Evolutionary conservation across 2,113 vertebrate genomes (phyloP).

Genomic region (Hoplias malabaricus): DNA sequence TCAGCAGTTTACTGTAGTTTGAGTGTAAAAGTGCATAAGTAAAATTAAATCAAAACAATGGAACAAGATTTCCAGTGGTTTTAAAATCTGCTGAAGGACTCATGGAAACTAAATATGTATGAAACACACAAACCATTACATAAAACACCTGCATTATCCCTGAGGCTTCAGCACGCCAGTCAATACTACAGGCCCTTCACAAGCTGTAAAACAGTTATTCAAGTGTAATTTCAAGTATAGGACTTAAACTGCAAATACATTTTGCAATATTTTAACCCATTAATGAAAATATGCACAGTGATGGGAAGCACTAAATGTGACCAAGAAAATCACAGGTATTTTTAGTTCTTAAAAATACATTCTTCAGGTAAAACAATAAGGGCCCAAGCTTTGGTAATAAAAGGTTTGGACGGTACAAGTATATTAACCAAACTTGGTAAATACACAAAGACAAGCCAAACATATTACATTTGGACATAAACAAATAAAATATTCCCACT

Average conservation of each 20-base stretch:
- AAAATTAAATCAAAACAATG: neutral
- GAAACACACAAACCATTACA: neutral
- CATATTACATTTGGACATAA: neutral
- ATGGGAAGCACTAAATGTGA: neutral
- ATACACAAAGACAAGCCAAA: neutral
- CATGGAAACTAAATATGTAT: neutral
- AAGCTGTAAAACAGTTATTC: neutral
- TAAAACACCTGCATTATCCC: neutral
- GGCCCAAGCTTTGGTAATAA: neutral
- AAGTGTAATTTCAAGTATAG: neutral
- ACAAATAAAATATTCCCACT: too few species aligned
- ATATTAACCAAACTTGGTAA: neutral
- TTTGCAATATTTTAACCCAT: neutral
- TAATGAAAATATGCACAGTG: neutral
- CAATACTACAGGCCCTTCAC: neutral
- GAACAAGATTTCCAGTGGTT: neutral
- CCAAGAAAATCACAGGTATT: neutral
- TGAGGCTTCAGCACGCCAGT: neutral
- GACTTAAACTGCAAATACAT: neutral
- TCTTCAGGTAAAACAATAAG: neutral
- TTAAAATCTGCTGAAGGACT: conserved; percentile 5
- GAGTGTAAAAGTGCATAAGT: neutral
- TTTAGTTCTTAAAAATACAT: neutral
- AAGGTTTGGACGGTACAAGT: neutral
- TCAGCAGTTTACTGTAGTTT: neutral